These are phyloP conservation scores for Ancistrus triradiatus DNA, from an alignment of 2,113 vertebrate genomes.

Conservation along the genomic window DNA sequence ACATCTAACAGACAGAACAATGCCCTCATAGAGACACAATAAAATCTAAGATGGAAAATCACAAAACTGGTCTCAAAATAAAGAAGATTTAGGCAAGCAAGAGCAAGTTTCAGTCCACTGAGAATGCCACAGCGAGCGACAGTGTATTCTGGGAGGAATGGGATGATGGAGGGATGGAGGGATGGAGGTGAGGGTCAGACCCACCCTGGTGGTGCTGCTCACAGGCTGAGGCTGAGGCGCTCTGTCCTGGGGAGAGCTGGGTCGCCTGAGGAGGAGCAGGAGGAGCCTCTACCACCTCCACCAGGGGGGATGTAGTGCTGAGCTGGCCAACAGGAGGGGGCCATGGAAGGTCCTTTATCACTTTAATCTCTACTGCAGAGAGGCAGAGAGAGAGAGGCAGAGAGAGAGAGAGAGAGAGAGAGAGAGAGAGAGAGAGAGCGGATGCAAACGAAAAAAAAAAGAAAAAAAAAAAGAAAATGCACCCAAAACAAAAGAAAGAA, in stretches of 20 bases:
- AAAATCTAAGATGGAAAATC: no score
- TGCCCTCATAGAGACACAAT: no score
- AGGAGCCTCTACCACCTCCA: conserved; percentile 70
- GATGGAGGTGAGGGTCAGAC: conserved; percentile 58
- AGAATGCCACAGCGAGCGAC: no score
- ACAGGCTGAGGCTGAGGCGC: conserved; percentile 41
- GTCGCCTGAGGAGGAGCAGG: conserved; percentile 57
- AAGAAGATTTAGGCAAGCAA: no score
- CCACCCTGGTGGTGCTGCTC: conserved; percentile 77
- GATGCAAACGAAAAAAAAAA: background rate
- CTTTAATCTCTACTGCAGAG: conserved; percentile 97
- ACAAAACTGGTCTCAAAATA: no score
- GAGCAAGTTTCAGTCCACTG: no score
- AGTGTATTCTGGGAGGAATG: no score
- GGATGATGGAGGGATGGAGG: conserved; percentile 18
- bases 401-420: conserved; percentile 49
- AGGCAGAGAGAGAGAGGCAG: conserved; percentile 45
- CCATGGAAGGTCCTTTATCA: conserved; percentile 98
- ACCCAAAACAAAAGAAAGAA: no score
- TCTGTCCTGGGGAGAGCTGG: conserved; percentile 66
- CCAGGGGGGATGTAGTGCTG: conserved; percentile 76
- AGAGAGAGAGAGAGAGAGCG: conserved; percentile 27
- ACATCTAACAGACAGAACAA: no score
- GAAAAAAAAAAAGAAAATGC: no score
- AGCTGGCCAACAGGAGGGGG: conserved; percentile 96